Evolutionary conservation across 2,888 invertebrate genomes (phyloP).

Genomic region (Mesorhabditis spiculigera): DNA sequence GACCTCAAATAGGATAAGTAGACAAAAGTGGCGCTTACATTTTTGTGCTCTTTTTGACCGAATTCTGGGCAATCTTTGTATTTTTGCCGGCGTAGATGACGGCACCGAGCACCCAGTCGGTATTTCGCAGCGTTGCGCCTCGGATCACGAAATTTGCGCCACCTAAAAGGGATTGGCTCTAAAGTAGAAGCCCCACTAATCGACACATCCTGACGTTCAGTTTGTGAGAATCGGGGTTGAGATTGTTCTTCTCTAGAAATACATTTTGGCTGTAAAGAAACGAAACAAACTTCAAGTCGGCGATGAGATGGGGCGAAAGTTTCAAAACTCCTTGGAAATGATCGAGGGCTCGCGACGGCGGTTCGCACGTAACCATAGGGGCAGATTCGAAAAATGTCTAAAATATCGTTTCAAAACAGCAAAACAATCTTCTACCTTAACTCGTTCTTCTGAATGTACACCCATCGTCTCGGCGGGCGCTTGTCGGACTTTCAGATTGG

Average conservation of each 20-base stretch:
- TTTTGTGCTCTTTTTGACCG: conserved; percentile 77
- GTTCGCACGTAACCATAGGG: not conserved
- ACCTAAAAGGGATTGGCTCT: conserved; percentile 7
- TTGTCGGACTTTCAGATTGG: conserved; percentile 75
- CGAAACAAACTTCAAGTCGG: too few relatives aligned
- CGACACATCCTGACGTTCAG: too few relatives aligned
- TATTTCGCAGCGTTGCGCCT: conserved; percentile 91
- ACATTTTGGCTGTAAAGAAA: too few relatives aligned
- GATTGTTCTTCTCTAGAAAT: too few relatives aligned
- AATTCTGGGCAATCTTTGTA: conserved; percentile 92
- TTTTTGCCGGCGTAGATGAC: conserved; percentile 97
- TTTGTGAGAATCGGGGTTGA: too few relatives aligned
- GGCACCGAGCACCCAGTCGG: conserved; percentile 84
- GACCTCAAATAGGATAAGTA: conserved; percentile 62
- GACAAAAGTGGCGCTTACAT: conserved; percentile 66
- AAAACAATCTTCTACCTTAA: conserved; percentile 64
- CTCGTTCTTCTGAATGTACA: conserved; percentile 37
- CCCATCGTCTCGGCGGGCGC: not conserved
- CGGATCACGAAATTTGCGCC: conserved; percentile 88
- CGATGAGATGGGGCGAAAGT: too few relatives aligned
- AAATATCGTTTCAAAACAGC: not conserved
- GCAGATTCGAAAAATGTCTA: not conserved
- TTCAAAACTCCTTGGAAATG: not conserved
- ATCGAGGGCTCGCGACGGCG: not conserved
- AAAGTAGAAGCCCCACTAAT: too few relatives aligned